A percentile compares a stretch with the other conserved stretches of the same genome.
These are phyloP conservation scores for Eolophus roseicapilla DNA, from an alignment of 2,113 vertebrate species.

Conservation along the genomic window DNA sequence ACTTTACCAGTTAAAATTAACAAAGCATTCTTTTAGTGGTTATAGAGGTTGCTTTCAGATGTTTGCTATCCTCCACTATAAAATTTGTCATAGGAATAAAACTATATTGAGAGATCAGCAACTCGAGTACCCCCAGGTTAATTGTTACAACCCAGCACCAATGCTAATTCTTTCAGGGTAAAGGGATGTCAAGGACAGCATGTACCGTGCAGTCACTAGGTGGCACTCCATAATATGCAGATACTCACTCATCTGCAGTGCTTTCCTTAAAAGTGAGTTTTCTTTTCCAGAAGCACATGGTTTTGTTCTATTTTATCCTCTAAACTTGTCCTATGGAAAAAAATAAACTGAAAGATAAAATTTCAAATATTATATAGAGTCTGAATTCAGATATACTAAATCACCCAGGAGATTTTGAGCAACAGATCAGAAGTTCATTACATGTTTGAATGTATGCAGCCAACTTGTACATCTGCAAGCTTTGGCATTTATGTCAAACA, in stretches of 20 bases:
- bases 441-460: not conserved
- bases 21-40: not conserved
- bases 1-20: not conserved
- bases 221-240: conserved; percentile 46
- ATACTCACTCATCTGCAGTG: not conserved
- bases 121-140: accelerated
- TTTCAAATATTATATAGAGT: not conserved
- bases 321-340: not conserved
- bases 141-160: not conserved
- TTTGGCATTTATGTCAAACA: not conserved
- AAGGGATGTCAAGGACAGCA: not conserved
- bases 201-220: conserved; percentile 53
- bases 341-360: not conserved
- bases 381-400: not conserved
- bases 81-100: not conserved
- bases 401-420: not conserved
- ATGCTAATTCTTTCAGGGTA: not conserved
- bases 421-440: not conserved
- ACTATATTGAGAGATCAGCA: not conserved
- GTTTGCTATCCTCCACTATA: not conserved
- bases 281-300: not conserved
- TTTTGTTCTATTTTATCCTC: not conserved
- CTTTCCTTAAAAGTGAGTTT: not conserved
- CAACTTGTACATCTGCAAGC: not conserved
- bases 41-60: not conserved